Evolutionary conservation across 1,140 invertebrate genomes (phyloP), one percentile per base, ranked within the genome.

Genomic region (Eurosta solidaginis): DNA sequence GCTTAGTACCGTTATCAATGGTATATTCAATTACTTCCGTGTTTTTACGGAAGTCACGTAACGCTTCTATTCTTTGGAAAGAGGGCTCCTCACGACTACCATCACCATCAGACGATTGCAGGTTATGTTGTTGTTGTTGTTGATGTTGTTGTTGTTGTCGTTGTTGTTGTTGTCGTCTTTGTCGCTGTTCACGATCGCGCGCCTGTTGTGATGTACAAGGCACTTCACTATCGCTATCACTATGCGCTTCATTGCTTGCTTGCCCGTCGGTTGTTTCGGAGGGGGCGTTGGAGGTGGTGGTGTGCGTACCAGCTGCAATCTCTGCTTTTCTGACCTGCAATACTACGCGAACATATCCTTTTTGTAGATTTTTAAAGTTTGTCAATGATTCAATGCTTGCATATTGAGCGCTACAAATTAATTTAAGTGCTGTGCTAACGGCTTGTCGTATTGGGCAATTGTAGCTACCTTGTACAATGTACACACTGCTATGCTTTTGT

Each of bases 351-450:
- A 40, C 59, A 40, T 40, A 68, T 1, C 59, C 59, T 27, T 40
- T 10, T 20, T 68, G 59, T n/a, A 68, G 33, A 22, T 68, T 68
- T 22, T 68, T 40, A 9, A 68, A 68, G 10, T 40, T 14, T 40
- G 33, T 29, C 40, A 68, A 17, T 42, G 59, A 68, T 68, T 68
- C 59, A 68, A 68, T 68, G 17, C 29, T 40, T 40, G 59, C 59
- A 68, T 68, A 68, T 68, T 40, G 59, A 3, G 33, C n/a, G 27
- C 59, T 68, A 22, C 59, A 68, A 40, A 68, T 68, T 7, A 68
- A 68, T 68, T 68, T 68, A 20, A 68, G 3, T 10, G 36, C 59
- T 9, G 59, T 40, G 36, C 59, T 68, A 27, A 68, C 33, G 12
- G 59, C 33, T 20, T 12, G 7, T 6, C 59, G 59, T 0, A 68